phyloP scores from a whole-genome alignment of 2,888 invertebrate genomes.

The Meiosimyza platycephala region DNA sequence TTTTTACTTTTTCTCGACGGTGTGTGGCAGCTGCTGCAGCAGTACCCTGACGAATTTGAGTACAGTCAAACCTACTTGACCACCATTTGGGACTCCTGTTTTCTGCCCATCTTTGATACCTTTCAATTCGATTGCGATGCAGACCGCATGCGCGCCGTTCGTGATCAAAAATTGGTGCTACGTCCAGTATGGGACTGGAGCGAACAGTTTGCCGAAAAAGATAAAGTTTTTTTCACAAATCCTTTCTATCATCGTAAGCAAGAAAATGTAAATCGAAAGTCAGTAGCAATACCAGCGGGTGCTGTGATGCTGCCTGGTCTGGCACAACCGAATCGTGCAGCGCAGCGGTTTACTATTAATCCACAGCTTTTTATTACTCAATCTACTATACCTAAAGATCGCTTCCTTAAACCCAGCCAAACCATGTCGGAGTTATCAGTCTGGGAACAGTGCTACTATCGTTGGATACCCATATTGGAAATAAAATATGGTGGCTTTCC shows the following conservation, averaged over 20 bases:
- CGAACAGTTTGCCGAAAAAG: conserved; percentile 85
- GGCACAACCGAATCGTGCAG: conserved; percentile 42
- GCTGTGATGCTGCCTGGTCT: conserved; percentile 56
- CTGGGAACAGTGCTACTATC: conserved; percentile 91
- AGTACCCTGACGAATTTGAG: conserved; percentile 90
- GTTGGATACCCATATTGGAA: conserved; percentile 88
- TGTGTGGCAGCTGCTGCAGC: conserved; percentile 89
- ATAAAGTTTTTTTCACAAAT: conserved; percentile 85
- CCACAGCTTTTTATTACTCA: conserved; percentile 61
- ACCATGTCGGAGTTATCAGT: conserved; percentile 74
- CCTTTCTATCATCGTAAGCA: conserved; percentile 75
- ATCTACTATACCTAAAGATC: conserved; percentile 63
- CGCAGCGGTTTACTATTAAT: conserved; percentile 58
- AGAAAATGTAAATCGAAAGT: conserved; percentile 58
- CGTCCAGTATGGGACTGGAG: conserved; percentile 92
- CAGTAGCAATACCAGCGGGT: conserved; percentile 59
- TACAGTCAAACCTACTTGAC: conserved; percentile 93
- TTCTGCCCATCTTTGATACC: conserved; percentile 90
- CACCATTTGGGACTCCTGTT: conserved; percentile 89
- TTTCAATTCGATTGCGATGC: conserved; percentile 91
- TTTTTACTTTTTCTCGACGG: conserved; percentile 94
- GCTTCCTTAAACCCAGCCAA: conserved; percentile 69
- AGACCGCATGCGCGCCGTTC: conserved; percentile 76
- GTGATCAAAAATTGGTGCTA: conserved; percentile 69
- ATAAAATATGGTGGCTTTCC: conserved; percentile 66